A percentile compares a stretch with the other conserved stretches of the same genome.
phyloP scores from a whole-genome alignment of 1,140 invertebrate genomes.

The Holcopasites calliopsidis region DNA sequence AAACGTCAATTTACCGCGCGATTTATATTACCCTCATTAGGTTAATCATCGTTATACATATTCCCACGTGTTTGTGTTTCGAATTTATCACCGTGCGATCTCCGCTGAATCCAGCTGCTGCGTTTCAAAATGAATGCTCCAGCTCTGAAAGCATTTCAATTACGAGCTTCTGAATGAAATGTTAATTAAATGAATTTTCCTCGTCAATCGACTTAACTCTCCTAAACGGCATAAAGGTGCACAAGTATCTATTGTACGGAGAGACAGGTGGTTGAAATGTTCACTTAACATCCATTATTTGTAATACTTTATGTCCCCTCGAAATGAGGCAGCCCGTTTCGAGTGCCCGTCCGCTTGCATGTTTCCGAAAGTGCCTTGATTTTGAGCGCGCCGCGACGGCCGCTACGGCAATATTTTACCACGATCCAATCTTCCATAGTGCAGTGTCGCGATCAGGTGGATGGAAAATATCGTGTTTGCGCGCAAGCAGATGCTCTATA shows the following conservation, averaged over 20 bases:
- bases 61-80: neutral
- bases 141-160: no score
- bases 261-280: no score
- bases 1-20: neutral
- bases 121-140: no score
- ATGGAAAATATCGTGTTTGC: conserved; percentile 56
- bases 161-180: neutral
- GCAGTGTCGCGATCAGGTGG: conserved; percentile 55
- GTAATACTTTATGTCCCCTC: conserved; percentile 45
- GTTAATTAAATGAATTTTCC: neutral
- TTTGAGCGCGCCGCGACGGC: conserved; percentile 50
- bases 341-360: neutral
- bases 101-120: no score
- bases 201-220: neutral
- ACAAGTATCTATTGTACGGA: no score
- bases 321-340: conserved; percentile 53
- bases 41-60: conserved; percentile 3
- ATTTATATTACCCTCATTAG: neutral
- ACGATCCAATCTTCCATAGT: conserved; percentile 58
- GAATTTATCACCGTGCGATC: neutral
- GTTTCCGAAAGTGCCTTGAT: conserved; percentile 43
- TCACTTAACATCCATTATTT: conserved; percentile 22
- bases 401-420: conserved; percentile 61
- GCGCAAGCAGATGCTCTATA: conserved; percentile 29
- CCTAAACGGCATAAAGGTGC: no score